phyloP scores from a whole-genome alignment of 2,797 vertebrate genomes.

The Myioborus melanocephalus region DNA sequence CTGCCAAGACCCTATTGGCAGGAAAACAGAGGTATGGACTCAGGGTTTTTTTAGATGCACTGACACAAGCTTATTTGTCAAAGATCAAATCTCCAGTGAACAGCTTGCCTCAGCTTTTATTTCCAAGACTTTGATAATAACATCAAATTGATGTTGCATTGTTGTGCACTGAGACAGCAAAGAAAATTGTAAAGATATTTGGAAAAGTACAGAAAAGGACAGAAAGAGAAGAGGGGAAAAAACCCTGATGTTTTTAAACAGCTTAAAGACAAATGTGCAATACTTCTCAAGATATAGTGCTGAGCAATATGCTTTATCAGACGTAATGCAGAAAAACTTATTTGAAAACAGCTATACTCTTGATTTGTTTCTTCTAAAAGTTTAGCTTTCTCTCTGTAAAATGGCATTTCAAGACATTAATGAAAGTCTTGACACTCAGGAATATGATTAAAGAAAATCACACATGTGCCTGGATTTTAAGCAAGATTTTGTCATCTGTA shows the following conservation, averaged over 20 bases:
- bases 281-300: background rate
- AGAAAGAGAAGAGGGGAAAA: background rate
- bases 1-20: conserved; percentile 13
- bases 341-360: background rate
- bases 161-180: conserved; percentile 19
- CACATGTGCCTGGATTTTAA: background rate
- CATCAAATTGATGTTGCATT: conserved; percentile 48
- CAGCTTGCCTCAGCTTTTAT: conserved; percentile 32
- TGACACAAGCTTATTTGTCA: conserved; percentile 54
- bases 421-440: background rate
- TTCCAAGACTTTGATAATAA: conserved; percentile 60
- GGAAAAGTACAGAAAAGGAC: conserved; percentile 15
- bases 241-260: background rate
- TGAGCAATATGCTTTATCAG: background rate
- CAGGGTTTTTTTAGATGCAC: background rate
- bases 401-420: background rate
- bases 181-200: conserved; percentile 21
- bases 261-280: background rate
- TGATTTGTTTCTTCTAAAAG: background rate
- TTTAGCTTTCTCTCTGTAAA: background rate
- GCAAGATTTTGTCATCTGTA: background rate
- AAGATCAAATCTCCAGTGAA: conserved; percentile 56
- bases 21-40: conserved; percentile 20
- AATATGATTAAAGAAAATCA: background rate
- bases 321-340: background rate